These are phyloP conservation scores for Telmatherina bonti DNA, from an alignment of 2,797 vertebrate species.

Conservation along the genomic window DNA sequence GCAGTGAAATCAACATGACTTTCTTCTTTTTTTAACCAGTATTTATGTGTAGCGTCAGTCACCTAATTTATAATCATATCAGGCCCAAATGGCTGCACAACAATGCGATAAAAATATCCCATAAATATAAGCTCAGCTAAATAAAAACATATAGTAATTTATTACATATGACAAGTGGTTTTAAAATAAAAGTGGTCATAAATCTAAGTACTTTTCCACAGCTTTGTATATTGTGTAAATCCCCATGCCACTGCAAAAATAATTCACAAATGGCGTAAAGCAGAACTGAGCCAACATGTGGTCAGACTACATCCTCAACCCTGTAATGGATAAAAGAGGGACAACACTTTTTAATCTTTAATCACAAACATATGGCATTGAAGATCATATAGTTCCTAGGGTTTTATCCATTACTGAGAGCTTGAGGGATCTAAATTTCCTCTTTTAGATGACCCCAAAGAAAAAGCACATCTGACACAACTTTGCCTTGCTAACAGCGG, in stretches of 20 bases:
- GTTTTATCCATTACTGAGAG: constrained; percentile 13
- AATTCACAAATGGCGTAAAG: constrained; percentile 33
- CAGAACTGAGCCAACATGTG: constrained; percentile 39
- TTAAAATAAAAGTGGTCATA: constrained; percentile 30
- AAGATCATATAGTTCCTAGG: constrained; percentile 17
- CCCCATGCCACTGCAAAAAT: constrained; percentile 39
- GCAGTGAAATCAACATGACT: constrained; percentile 17
- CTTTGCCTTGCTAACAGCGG: constrained; percentile 3
- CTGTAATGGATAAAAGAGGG: constrained; percentile 41
- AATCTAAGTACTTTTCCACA: constrained; percentile 34
- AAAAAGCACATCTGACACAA: background rate
- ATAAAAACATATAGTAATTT: background rate
- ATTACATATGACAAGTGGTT: constrained; percentile 13
- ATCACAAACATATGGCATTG: constrained; percentile 48
- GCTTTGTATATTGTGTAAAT: constrained; percentile 39
- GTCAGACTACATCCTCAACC: constrained; percentile 46
- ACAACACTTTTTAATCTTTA: constrained; percentile 46
- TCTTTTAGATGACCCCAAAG: background rate
- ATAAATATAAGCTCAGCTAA: background rate
- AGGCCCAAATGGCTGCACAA: background rate
- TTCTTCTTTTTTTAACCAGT: constrained; percentile 10
- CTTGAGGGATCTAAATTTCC: constrained; percentile 29
- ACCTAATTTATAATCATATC: background rate
- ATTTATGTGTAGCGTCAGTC: background rate
- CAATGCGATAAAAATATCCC: background rate